These are phyloP conservation scores for Nycteola revayana DNA, from an alignment of 2,888 invertebrate genomes.

Conservation along the genomic window DNA sequence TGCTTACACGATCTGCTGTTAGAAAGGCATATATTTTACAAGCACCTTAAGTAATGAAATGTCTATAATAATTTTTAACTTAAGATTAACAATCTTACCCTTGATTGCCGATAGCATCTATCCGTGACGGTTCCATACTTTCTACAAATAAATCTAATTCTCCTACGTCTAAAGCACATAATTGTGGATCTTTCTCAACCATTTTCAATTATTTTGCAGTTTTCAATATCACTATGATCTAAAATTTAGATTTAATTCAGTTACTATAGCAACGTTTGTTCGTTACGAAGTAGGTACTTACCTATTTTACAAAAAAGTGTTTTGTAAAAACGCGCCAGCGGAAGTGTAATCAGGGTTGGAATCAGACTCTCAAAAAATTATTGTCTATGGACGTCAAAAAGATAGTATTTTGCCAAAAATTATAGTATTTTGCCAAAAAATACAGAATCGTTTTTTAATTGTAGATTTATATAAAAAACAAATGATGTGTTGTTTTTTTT, in stretches of 20 bases:
- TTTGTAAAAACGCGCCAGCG: neutral
- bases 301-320: too few species aligned
- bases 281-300: too few species aligned
- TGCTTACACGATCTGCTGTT: too few species aligned
- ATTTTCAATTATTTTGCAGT: conserved; percentile 43
- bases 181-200: conserved; percentile 73
- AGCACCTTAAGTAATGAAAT: neutral
- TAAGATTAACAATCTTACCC: conserved; percentile 28
- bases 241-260: too few species aligned
- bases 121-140: conserved; percentile 84
- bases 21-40: too few species aligned
- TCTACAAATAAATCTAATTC: conserved; percentile 90
- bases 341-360: neutral
- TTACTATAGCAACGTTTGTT: conserved; percentile 9
- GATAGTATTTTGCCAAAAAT: too few species aligned
- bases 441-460: too few species aligned
- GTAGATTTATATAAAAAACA: too few species aligned
- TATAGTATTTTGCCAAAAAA: too few species aligned
- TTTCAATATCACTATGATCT: neutral
- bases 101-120: conserved; percentile 86
- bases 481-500: too few species aligned
- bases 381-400: too few species aligned
- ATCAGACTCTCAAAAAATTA: too few species aligned
- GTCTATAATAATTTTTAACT: neutral
- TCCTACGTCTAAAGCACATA: conserved; percentile 83